Evolutionary conservation across 2,888 invertebrate genomes (phyloP).

Genomic region (Phortica magna): DNA sequence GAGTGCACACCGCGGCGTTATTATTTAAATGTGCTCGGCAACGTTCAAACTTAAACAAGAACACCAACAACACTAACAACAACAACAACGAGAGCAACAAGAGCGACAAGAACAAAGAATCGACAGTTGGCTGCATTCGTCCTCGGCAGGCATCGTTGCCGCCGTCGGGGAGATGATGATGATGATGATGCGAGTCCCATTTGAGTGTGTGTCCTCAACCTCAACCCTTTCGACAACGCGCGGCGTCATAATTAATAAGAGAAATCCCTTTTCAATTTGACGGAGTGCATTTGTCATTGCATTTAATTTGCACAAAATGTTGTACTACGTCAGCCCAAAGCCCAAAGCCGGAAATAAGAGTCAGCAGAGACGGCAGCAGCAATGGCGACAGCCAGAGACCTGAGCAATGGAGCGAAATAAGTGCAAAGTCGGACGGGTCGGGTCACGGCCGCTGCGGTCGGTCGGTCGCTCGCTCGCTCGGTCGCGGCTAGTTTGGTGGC

Average conservation of each 20-base stretch:
- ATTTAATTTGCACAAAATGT: conserved; percentile 63
- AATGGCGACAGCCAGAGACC: not conserved
- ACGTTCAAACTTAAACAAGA: not conserved
- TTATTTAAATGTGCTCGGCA: conserved; percentile 68
- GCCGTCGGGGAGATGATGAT: not conserved
- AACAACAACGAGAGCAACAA: conserved; percentile 1
- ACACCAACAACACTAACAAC: conserved; percentile 29
- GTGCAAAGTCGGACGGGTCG: not conserved
- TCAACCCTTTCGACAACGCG: conserved; percentile 59
- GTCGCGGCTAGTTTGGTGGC: conserved; percentile 49
- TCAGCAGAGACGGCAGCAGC: not conserved
- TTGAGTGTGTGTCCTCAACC: conserved; percentile 49
- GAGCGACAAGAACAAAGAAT: conserved; percentile 45
- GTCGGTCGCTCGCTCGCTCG: conserved; percentile 32
- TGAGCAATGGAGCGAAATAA: not conserved
- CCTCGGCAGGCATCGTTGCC: not conserved
- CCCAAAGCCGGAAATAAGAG: conserved; percentile 48
- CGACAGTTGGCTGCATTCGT: conserved; percentile 58
- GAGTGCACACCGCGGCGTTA: conserved; percentile 69
- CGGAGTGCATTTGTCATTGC: conserved; percentile 73
- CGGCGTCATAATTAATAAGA: conserved; percentile 74
- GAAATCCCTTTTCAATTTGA: conserved; percentile 75
- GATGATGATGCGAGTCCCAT: conserved; percentile 10
- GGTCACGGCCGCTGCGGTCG: conserved; percentile 27
- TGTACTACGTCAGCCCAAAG: conserved; percentile 22